Conservation (phyloP, 2,113 vertebrate genomes). For the Hipposideros armiger region DNA sequence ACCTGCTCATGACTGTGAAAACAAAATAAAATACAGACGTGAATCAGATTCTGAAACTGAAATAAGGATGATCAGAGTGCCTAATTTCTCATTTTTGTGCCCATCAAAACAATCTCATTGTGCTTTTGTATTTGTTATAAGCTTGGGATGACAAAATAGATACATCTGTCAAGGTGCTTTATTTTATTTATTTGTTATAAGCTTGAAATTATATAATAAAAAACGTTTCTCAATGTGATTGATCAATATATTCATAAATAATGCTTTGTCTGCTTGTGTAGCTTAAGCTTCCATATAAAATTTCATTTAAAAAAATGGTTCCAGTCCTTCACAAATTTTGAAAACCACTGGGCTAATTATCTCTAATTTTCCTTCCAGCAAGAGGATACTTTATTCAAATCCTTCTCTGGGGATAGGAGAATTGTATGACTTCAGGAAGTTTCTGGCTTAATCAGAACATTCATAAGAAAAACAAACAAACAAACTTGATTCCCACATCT, state of each 20-base stretch:
- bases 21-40: background rate
- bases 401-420: constrained; percentile 62
- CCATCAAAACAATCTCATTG: background rate
- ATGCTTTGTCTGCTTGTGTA: background rate
- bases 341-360: constrained; percentile 76
- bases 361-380: constrained; percentile 78
- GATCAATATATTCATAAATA: background rate
- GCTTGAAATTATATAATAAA: background rate
- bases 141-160: background rate
- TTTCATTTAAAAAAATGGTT: constrained; percentile 64
- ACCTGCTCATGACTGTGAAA: background rate
- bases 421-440: constrained; percentile 57
- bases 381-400: constrained; percentile 74
- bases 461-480: constrained; percentile 69
- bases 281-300: constrained; percentile 57
- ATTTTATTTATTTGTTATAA: background rate
- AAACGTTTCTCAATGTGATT: background rate
- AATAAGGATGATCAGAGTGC: background rate
- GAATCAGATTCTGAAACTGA: background rate
- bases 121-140: constrained; percentile 6
- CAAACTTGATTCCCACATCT: constrained; percentile 8
- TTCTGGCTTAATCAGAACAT: constrained; percentile 52
- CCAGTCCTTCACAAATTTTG: constrained; percentile 56
- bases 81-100: background rate
- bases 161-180: background rate